Conservation (phyloP, 2,113 vertebrate species). For the Cinclus cinclus region DNA sequence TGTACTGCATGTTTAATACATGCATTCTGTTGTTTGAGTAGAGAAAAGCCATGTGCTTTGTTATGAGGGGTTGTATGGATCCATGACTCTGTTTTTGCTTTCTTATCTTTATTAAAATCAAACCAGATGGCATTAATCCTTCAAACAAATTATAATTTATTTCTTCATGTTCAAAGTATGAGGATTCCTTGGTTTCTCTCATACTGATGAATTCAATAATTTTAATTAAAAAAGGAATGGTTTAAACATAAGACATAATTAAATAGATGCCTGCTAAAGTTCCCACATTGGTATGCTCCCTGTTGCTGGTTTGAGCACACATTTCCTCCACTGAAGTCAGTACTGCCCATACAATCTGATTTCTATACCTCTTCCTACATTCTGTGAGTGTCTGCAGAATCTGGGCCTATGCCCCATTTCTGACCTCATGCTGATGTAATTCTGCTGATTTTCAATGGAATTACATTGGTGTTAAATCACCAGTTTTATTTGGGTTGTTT, state of each 20-base stretch:
- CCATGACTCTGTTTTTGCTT: conserved; percentile 63
- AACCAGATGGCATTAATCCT: conserved; percentile 67
- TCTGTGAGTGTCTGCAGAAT: conserved; percentile 30
- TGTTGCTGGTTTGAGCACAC: conserved; percentile 7
- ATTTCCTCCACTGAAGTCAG: conserved; percentile 3
- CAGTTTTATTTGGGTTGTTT: conserved; percentile 1
- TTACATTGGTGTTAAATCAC: neutral
- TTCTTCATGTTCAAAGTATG: conserved; percentile 66
- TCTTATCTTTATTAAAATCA: conserved; percentile 78
- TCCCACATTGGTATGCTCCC: conserved; percentile 6
- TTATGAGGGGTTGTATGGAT: conserved; percentile 48
- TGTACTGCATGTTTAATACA: conserved; percentile 57
- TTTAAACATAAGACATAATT: conserved; percentile 59
- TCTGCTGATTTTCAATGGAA: conserved; percentile 49
- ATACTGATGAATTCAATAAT: conserved; percentile 67
- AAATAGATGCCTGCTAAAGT: conserved; percentile 64
- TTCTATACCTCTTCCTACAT: conserved; percentile 40
- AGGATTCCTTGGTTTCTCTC: conserved; percentile 56
- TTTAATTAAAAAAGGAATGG: conserved; percentile 75
- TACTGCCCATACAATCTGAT: conserved; percentile 37
- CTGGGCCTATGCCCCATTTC: conserved; percentile 28
- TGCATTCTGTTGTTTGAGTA: conserved; percentile 56
- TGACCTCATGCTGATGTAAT: conserved; percentile 38
- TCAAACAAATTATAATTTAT: conserved; percentile 71
- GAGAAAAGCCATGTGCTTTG: conserved; percentile 13